Evolutionary conservation across 2,113 vertebrate species (phyloP).

Genomic region (Ammospiza nelsoni): DNA sequence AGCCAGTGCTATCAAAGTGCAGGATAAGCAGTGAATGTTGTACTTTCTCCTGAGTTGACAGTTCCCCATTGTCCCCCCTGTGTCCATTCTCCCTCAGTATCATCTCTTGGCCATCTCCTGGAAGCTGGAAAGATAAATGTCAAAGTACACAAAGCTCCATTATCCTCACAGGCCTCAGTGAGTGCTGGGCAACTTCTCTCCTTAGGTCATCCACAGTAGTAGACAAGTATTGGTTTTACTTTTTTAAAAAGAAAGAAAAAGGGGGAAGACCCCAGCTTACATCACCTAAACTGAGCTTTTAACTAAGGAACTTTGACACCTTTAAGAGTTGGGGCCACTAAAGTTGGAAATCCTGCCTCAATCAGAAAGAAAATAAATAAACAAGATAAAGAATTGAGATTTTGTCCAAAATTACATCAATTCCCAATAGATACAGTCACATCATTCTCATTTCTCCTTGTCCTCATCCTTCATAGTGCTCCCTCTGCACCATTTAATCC

Average conservation of each 20-base stretch:
- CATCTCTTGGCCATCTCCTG: constrained; percentile 11
- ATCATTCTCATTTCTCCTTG: neutral
- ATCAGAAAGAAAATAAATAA: neutral
- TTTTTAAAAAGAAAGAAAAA: neutral
- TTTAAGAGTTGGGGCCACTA: neutral
- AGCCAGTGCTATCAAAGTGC: neutral
- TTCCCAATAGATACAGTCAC: neutral
- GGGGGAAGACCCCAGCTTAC: neutral
- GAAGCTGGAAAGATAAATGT: constrained; percentile 32
- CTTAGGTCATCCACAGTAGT: neutral
- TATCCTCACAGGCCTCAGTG: neutral
- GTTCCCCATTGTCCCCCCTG: neutral
- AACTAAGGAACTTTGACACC: neutral
- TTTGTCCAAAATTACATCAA: neutral
- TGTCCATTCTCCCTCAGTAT: neutral
- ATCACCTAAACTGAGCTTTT: neutral
- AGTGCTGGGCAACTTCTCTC: neutral
- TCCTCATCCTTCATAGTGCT: neutral
- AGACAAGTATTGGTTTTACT: neutral
- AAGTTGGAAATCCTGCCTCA: neutral
- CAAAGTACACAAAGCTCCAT: constrained; percentile 4
- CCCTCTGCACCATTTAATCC: neutral
- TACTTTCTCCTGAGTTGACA: neutral
- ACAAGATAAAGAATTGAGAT: neutral
- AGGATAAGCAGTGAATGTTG: neutral